phyloP scores from a whole-genome alignment of 2,113 vertebrate species.

The Sturnus vulgaris region DNA sequence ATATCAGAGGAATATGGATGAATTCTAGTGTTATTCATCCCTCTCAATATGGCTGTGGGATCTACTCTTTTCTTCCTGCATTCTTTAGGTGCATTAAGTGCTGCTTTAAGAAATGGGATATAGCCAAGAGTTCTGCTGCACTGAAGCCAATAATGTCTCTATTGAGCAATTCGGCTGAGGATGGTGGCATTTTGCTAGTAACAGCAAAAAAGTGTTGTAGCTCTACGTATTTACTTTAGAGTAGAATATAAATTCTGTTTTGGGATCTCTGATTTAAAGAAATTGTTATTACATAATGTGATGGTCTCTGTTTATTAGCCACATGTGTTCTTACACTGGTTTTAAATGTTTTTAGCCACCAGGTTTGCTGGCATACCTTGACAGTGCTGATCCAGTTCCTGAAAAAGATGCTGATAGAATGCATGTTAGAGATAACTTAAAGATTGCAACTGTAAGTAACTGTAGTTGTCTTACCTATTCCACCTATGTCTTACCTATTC shows the following conservation, averaged over 20 bases:
- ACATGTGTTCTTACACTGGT: neutral
- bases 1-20: neutral
- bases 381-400: conserved; percentile 89
- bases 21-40: neutral
- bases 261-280: neutral
- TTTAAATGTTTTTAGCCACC: conserved; percentile 78
- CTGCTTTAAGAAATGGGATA: neutral
- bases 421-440: conserved; percentile 96
- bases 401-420: conserved; percentile 95
- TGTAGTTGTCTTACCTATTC: neutral
- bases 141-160: neutral
- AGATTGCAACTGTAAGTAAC: conserved; percentile 89
- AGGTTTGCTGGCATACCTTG: conserved; percentile 91
- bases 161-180: neutral
- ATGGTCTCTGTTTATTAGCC: neutral
- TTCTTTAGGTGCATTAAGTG: neutral
- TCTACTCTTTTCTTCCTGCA: neutral
- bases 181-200: neutral
- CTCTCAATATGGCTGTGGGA: neutral
- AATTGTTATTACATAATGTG: neutral
- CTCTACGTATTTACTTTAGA: neutral
- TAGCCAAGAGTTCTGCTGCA: neutral
- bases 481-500: neutral
- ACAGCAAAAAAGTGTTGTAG: neutral
- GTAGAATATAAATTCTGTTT: neutral